phyloP scores from a whole-genome alignment of 2,888 invertebrate genomes.

The Diachrysia chrysitis region DNA sequence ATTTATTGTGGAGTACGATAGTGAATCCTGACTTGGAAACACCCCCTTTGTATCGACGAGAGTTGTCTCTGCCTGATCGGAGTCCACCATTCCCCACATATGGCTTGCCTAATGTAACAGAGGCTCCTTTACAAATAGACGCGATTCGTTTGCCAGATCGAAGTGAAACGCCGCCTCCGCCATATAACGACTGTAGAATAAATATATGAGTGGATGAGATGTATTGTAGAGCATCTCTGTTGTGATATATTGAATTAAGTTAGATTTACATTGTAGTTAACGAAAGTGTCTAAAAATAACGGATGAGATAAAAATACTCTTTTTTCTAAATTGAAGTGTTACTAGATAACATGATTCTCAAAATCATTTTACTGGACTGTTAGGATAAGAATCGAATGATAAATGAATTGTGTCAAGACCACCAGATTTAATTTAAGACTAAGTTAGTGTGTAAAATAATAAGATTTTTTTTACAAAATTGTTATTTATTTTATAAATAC shows the following conservation, averaged over 20 bases:
- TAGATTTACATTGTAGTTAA: slow-evolving; percentile 15
- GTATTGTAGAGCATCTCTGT: slow-evolving; percentile 20
- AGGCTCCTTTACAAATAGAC: slow-evolving; percentile 71
- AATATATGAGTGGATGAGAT: slow-evolving; percentile 62
- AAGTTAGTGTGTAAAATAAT: slow-evolving; percentile 30
- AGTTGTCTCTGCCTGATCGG: slow-evolving; percentile 75
- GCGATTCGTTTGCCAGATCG: slow-evolving; percentile 74
- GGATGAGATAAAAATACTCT: slow-evolving; percentile 10
- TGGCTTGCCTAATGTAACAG: slow-evolving; percentile 69
- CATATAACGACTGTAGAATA: slow-evolving; percentile 81
- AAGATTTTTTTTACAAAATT: slow-evolving; percentile 56
- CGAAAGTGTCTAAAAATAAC: slow-evolving; percentile 8
- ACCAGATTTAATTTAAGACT: background rate
- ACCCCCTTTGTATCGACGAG: slow-evolving; percentile 79
- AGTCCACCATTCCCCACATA: slow-evolving; percentile 68
- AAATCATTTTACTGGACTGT: background rate
- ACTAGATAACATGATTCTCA: background rate
- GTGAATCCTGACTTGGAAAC: slow-evolving; percentile 80
- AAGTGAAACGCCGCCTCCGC: slow-evolving; percentile 85
- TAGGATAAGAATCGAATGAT: slow-evolving; percentile 1
- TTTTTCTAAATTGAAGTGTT: background rate
- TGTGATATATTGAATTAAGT: slow-evolving; percentile 50
- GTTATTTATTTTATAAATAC: slow-evolving; percentile 79
- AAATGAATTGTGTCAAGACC: slow-evolving; percentile 10
- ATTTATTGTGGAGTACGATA: slow-evolving; percentile 79